Percentiles rank a stretch among this genome's conserved stretches.
These are phyloP conservation scores for Alces alces DNA, from an alignment of 2,113 vertebrate genomes.

Conservation along the genomic window DNA sequence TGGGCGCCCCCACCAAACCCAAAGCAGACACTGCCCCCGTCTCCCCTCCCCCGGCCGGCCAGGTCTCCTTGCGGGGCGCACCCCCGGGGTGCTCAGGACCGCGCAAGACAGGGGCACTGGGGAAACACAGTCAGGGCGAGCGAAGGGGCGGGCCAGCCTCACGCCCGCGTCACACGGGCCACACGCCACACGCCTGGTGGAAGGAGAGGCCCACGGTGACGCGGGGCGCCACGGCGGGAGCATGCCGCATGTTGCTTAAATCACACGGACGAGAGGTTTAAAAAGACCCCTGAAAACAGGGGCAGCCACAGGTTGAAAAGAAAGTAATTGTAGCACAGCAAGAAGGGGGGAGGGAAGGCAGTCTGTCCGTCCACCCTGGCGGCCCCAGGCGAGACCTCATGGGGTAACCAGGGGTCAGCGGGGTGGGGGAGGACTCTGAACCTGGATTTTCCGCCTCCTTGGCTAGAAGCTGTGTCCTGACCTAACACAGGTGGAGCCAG, in stretches of 20 bases:
- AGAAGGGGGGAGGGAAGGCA: background rate
- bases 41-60: background rate
- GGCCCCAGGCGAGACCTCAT: background rate
- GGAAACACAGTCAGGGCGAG: rapidly evolving
- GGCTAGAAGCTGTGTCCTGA: no score
- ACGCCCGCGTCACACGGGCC: rapidly evolving
- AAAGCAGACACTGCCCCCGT: background rate
- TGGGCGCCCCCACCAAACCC: rapidly evolving
- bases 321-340: background rate
- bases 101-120: background rate
- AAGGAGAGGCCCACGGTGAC: background rate
- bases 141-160: background rate
- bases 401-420: background rate
- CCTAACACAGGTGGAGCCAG: background rate
- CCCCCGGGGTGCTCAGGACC: background rate
- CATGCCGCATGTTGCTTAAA: rapidly evolving
- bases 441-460: rapidly evolving
- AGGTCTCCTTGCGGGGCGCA: background rate
- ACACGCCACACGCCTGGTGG: background rate
- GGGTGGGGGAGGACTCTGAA: background rate
- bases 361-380: background rate
- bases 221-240: rapidly evolving
- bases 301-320: background rate
- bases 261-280: rapidly evolving
- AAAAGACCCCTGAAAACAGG: background rate